Base-by-base conservation (phyloP, 1,140 invertebrate species). In the Eufriesea mexicana region DNA sequence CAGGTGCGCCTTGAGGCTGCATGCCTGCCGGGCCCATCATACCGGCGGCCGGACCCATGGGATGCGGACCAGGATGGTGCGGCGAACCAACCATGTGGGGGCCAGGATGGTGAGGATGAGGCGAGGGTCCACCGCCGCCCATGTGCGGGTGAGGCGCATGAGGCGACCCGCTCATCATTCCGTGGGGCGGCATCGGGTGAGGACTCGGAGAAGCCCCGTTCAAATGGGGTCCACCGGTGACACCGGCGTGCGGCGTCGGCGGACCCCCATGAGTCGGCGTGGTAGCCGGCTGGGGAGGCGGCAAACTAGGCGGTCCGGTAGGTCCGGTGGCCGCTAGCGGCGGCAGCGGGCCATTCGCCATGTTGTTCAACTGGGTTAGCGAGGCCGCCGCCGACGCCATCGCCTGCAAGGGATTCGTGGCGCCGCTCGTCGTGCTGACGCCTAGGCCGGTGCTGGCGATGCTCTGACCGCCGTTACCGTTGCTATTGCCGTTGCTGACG, bases 161-260 rank as follows among this genome's bases (percentile, higher is more conserved):
- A 0, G 93, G 92, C n/a, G 93, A 93, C 0, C 93, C 91, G 84
- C 89, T 93, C 92, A 94, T 94, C 90, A 94, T 92, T 0, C 90
- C 92, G 70, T 94, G 93, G 2, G 92, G 91, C 12, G 92, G 93
- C 93, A 94, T 92, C n/a, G 94, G 92, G 86, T 94, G 94, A 62
- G 93, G 93, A 70, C 94, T 93, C 47, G 93, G 94, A 4, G 93
- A 92, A 18, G 94, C 94, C 51, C 94, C 95, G 87, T 95, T 95
- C 23, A 94, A 85, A 83, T 94, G 93, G 10, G 93, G 93, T 5
- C 90, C 93, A 35, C 87, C 83, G 42, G 84, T 86, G 2, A 83
- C 85, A 12, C 91, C 91, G 23, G 88, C 90, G 61, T 93, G 91
- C n/a, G 93, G 93, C 28, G 93, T 93, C n/a, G 92, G 91, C 0